Base-by-base conservation (phyloP, 2,113 vertebrate species). In the Osmerus mordax region DNA sequence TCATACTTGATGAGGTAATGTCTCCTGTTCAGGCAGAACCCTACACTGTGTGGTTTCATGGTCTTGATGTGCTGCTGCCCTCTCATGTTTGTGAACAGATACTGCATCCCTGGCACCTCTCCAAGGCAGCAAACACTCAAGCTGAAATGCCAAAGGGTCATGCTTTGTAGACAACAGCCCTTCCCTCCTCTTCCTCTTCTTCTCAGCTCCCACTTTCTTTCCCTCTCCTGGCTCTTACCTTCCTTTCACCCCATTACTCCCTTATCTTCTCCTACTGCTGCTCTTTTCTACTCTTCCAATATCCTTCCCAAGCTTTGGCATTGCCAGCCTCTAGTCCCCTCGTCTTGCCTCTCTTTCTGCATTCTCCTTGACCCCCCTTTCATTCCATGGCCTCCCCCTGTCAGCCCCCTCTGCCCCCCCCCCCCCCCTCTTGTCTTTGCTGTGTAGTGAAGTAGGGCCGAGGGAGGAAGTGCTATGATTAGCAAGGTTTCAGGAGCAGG, bases 321-420 rank as follows among this genome's bases (percentile, higher is more conserved):
- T 9, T 9, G 1, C 36, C 36, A 41, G 36, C 36, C 36, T 41
- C 36, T 9, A 7, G 1, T 6, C 21, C 41, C 53, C 28, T 60
- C 70, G 4, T 54, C 63, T 36, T 15, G 12, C 12, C 56, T 59
- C 59, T 60, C 25, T 60, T 32, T 32, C 29, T 32, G 29, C 25
- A 19, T 53, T 73, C 64, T 76, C 69, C 32, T 21, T 67, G 18
- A 67, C 65, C 68, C 70, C 7, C 13, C 73, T 36, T 53, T 55
- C 16, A 56, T 29, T 13, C 29, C 60, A 14, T 23, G 11, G 14
- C 18, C n/a, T 65, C 54, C 15, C 36, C 36, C 36, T 41, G 36
- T 41, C 6, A 41, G 36, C 8, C 36, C 36, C 18, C 54, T 18
- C 54, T 55, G 15, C 29, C 28, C 58, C 29, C 56, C 23, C 52